phyloP scores from a whole-genome alignment of 2,113 vertebrate species.

The Atlantisia rogersi region DNA sequence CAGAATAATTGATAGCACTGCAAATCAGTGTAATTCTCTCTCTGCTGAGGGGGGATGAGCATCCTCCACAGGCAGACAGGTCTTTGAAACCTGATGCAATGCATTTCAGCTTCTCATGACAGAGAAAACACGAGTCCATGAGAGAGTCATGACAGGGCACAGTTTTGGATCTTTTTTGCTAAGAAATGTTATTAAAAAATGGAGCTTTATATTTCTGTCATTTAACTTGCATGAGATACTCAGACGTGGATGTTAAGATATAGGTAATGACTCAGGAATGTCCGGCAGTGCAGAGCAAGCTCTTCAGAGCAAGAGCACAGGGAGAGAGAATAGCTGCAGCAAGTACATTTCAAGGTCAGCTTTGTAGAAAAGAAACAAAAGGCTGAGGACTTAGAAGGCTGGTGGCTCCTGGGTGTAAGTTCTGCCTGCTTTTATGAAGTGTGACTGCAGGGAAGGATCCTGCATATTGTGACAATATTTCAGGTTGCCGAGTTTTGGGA shows the following conservation, averaged over 20 bases:
- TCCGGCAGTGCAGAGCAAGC: neutral
- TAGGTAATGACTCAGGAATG: neutral
- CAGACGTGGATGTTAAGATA: neutral
- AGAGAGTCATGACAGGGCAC: neutral
- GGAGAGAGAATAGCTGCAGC: neutral
- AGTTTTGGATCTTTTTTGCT: neutral
- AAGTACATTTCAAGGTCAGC: constrained; percentile 19
- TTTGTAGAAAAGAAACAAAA: neutral
- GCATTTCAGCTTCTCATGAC: neutral
- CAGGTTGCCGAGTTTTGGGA: neutral
- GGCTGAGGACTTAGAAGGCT: neutral
- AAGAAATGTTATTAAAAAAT: neutral
- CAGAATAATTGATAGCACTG: neutral
- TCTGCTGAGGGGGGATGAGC: neutral
- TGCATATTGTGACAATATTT: constrained; percentile 18
- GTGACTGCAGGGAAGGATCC: neutral
- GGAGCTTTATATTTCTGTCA: neutral
- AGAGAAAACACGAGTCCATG: neutral
- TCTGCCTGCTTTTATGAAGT: neutral
- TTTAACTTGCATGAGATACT: neutral
- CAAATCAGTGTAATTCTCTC: neutral
- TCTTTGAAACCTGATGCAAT: neutral
- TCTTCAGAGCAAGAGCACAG: neutral
- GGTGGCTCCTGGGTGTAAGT: neutral
- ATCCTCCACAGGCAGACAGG: neutral